Evolutionary conservation across 2,797 vertebrate genomes (phyloP), one percentile per base, ranked within the genome.

Genomic region (Micromesistius poutassou): DNA sequence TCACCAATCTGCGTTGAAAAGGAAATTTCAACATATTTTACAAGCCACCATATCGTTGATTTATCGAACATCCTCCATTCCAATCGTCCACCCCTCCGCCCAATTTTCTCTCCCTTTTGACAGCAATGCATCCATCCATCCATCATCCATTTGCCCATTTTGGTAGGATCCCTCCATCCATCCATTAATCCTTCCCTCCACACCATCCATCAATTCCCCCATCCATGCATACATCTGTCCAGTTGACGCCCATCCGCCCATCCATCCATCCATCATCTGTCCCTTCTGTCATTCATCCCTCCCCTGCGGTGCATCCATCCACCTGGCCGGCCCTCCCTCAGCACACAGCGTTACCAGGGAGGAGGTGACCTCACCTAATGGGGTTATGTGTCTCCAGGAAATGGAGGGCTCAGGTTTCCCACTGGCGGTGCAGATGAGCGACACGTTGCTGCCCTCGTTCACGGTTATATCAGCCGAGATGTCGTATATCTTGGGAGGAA

Each of bases 331-430:
- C 76, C 81, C 38, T 82, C 87, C 83, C 87, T 90, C 87, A 85
- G 79, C 76, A 82, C 81, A 74, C 77, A 72, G 62, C 77, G 79
- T 80, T 81, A 83, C 76, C 83, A 82, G 87, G 87, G 79, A 83
- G 77, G 83, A 83, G 78, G 83, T 91, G 81, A 90, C 86, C 94
- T 94, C 93, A 98, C 98, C 98, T 81, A 96, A 97, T 38, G 98
- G 98, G 83, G 97, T 97, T 94, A 98, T 98, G 89, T 98, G 98
- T 91, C 96, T 95, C 98, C 98, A 99, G 84, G 96, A 97, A 89
- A 99, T 98, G 85, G 94, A 95, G 68, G 97, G 96, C 87, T 99
- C 97, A 3, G 98, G 98, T 86, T 99, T 99, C 76, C 98, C 97
- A 25, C 94, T 97, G 91, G 97, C 98, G 92, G 96, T 93, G 80